Percentiles rank a stretch among this genome's conserved stretches.
Evolutionary conservation across 1,140 invertebrate species (phyloP).

Genomic region (Rhopalosiphum padi): DNA sequence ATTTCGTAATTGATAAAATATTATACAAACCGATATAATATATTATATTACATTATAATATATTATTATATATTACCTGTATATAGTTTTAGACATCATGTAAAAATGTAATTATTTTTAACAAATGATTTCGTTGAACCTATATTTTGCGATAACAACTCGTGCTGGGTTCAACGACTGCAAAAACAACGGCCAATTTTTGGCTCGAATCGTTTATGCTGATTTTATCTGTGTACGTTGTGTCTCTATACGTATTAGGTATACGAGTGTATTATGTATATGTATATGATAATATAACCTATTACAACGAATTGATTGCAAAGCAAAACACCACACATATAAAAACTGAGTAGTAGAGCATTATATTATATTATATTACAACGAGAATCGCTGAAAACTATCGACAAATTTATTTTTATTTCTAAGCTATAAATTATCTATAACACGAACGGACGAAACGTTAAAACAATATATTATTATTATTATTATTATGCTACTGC

Average conservation of each 20-base stretch:
- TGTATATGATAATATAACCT: background rate
- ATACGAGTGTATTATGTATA: background rate
- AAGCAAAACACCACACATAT: background rate
- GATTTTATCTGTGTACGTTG: background rate
- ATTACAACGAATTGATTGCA: background rate
- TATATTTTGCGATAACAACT: conserved; percentile 51
- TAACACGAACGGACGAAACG: background rate
- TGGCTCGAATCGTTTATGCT: conserved; percentile 26
- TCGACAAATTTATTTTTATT: background rate
- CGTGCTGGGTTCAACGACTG: conserved; percentile 47
- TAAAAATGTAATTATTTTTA: conserved; percentile 11
- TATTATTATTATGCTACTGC: background rate
- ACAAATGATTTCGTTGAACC: conserved; percentile 53
- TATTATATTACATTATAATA: no score
- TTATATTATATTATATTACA: background rate
- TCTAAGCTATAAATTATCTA: background rate
- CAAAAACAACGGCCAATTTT: conserved; percentile 39
- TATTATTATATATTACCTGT: background rate
- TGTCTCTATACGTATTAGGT: background rate
- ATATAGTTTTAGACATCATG: background rate
- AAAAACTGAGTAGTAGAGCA: background rate
- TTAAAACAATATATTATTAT: background rate
- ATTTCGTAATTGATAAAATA: no score
- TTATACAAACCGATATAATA: no score
- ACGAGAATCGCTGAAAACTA: background rate